These are phyloP conservation scores for Corythornis madagascariensis DNA, from an alignment of 2,113 vertebrate genomes.

Conservation along the genomic window DNA sequence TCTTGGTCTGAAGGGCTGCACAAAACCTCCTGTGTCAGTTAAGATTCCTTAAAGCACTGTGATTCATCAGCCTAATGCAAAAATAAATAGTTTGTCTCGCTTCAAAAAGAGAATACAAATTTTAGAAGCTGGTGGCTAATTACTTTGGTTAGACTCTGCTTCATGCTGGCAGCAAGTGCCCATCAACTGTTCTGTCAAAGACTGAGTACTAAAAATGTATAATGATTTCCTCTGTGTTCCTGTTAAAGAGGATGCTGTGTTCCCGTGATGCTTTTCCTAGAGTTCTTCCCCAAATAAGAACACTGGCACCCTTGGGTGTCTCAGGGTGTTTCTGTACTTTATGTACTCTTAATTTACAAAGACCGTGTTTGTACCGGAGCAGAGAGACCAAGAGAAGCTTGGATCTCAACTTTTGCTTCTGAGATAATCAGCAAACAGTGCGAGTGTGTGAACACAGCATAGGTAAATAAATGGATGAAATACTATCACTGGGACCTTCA, in stretches of 20 bases:
- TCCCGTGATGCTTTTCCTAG: neutral
- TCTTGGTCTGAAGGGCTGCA: neutral
- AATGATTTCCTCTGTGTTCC: neutral
- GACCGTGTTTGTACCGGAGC: neutral
- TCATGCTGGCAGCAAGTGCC: neutral
- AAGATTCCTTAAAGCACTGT: neutral
- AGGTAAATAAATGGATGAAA: slow-evolving; percentile 40
- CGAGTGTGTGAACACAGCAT: neutral
- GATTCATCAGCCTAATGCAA: neutral
- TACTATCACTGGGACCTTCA: slow-evolving; percentile 32
- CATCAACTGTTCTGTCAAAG: neutral
- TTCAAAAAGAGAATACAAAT: neutral
- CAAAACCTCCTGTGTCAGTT: neutral
- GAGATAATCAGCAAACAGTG: slow-evolving; percentile 25
- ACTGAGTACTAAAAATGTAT: neutral
- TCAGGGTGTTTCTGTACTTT: neutral
- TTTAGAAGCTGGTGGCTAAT: slow-evolving; percentile 20
- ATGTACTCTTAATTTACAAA: neutral
- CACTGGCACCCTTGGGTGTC: neutral
- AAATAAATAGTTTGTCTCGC: neutral
- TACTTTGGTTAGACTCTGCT: neutral
- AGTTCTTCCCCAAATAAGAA: neutral
- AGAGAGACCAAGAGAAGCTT: neutral
- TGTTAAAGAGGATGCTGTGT: neutral
- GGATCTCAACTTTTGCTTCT: neutral